Percentiles rank a stretch among this genome's conserved stretches.
These are phyloP conservation scores for Ganaspis sp. DNA, from an alignment of 1,140 invertebrate genomes.

Conservation along the genomic window DNA sequence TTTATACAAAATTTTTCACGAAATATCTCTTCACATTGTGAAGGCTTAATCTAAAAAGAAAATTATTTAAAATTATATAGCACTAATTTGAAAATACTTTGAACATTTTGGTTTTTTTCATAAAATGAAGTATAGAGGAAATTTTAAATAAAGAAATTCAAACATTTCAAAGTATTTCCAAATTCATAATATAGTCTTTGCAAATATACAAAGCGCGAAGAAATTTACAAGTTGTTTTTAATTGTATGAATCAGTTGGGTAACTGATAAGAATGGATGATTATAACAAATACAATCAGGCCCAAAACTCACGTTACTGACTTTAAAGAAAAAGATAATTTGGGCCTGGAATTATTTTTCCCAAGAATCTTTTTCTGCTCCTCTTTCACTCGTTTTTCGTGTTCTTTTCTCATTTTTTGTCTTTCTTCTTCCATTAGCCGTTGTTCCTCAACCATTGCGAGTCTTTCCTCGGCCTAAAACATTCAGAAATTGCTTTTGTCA, in stretches of 20 bases:
- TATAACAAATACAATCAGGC: constrained; percentile 72
- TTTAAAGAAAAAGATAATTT: constrained; percentile 95
- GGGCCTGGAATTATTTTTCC: constrained; percentile 97
- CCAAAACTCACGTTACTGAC: constrained; percentile 82
- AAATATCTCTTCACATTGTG: neutral
- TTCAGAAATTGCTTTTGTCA: constrained; percentile 31
- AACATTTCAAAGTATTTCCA: constrained; percentile 7
- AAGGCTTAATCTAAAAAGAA: neutral
- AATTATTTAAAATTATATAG: neutral
- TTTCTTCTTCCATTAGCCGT: constrained; percentile 95
- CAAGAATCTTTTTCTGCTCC: constrained; percentile 97
- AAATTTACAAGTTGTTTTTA: neutral
- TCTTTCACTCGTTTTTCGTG: constrained; percentile 94
- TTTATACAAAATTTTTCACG: neutral
- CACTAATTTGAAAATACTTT: neutral
- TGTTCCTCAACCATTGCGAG: constrained; percentile 97
- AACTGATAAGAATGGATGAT: constrained; percentile 63
- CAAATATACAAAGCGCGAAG: constrained; percentile 14
- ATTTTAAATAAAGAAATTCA: neutral
- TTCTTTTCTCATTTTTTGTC: constrained; percentile 93
- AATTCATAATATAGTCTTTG: neutral
- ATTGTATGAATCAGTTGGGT: constrained; percentile 23
- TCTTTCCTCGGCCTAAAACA: constrained; percentile 92
- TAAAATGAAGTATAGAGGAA: neutral
- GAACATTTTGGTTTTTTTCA: neutral